Conservation (phyloP, 2,113 vertebrate species). For the Gallinago undulata region DNA sequence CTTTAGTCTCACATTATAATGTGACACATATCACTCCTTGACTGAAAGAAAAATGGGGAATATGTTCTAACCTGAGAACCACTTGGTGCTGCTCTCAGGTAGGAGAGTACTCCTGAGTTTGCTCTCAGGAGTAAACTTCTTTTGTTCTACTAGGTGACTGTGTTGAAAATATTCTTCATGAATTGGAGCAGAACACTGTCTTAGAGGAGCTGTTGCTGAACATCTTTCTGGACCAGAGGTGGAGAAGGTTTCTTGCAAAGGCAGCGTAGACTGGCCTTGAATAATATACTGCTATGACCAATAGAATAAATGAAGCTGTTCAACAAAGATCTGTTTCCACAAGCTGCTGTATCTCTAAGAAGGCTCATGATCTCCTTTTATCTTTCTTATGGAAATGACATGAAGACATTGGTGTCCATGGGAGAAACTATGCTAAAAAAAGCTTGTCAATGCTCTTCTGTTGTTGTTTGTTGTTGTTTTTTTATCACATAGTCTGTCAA, state of each 20-base stretch:
- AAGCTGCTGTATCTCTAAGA: not conserved
- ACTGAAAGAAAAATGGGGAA: not conserved
- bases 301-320: not conserved
- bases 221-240: not conserved
- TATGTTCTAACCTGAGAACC: not conserved
- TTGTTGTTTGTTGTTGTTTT: not conserved
- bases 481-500: not conserved
- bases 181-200: not conserved
- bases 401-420: not conserved
- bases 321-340: not conserved
- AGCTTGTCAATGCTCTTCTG: not conserved
- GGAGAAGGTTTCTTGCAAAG: not conserved
- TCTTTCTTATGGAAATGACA: not conserved
- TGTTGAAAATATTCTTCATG: not conserved
- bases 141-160: not conserved
- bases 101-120: too few relatives aligned
- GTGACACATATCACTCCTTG: not conserved
- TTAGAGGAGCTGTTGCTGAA: not conserved
- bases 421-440: not conserved
- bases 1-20: not conserved
- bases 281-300: not conserved
- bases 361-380: not conserved
- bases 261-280: not conserved
- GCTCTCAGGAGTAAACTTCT: not conserved
- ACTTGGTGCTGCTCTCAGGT: not conserved